Percentiles rank a stretch among this genome's conserved stretches.
Evolutionary conservation across 2,888 invertebrate genomes (phyloP).

Genomic region (Asteroscopus sphinx): DNA sequence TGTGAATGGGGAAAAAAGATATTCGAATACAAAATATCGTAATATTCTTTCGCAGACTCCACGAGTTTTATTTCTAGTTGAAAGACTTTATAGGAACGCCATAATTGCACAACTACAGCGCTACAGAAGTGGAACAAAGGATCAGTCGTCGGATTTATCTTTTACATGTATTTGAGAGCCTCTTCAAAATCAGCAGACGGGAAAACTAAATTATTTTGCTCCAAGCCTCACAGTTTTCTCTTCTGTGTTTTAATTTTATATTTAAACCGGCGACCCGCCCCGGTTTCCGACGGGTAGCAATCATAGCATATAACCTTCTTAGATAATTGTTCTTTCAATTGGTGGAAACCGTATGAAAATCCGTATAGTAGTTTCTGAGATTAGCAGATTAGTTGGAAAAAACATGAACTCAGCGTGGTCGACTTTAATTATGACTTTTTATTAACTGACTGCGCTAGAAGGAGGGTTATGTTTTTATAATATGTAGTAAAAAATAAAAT

Average conservation of each 20-base stretch:
- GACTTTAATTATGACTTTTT: no score
- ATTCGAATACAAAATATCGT: constrained; percentile 71
- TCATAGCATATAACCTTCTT: no score
- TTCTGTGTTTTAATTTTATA: background rate
- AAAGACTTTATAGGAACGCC: constrained; percentile 57
- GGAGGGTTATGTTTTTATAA: no score
- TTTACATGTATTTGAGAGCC: constrained; percentile 27
- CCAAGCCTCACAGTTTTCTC: background rate
- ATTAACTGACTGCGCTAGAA: no score
- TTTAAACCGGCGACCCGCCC: no score
- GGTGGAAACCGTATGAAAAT: no score
- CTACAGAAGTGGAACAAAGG: constrained; percentile 58
- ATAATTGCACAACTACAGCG: constrained; percentile 63
- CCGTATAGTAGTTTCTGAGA: no score
- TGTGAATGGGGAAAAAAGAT: constrained; percentile 49
- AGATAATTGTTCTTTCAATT: no score
- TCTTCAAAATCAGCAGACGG: constrained; percentile 16
- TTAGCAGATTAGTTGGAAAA: no score
- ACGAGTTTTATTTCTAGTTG: constrained; percentile 69
- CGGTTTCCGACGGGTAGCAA: no score
- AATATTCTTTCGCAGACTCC: constrained; percentile 58
- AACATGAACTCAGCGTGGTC: no score
- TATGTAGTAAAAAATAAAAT: no score
- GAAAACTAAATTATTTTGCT: constrained; percentile 30
- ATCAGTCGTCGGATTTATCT: constrained; percentile 51